These are phyloP conservation scores for Apamea anceps DNA, from an alignment of 2,888 invertebrate genomes.

Conservation along the genomic window DNA sequence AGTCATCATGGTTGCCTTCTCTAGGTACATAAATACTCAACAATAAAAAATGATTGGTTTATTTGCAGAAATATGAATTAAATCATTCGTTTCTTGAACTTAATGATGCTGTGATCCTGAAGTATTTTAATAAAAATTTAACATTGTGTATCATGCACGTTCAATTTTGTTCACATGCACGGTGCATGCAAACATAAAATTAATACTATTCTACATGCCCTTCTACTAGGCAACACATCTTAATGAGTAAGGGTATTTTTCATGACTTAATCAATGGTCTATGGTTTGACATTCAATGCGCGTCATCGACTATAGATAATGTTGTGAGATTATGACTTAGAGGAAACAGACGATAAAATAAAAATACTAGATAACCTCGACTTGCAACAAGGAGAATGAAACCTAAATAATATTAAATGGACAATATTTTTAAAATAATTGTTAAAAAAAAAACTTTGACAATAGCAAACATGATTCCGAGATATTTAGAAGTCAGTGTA, in stretches of 20 bases:
- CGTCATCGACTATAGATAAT: slow-evolving; percentile 35
- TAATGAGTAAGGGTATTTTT: slow-evolving; percentile 43
- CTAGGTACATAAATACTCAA: background rate
- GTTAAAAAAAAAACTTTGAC: background rate
- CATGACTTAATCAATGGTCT: slow-evolving; percentile 51
- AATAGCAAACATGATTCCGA: background rate
- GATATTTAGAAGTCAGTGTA: background rate
- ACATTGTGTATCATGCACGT: background rate
- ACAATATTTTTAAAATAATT: background rate
- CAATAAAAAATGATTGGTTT: background rate
- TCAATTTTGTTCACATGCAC: background rate
- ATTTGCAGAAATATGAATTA: background rate
- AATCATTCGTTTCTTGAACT: background rate
- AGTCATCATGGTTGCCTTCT: background rate
- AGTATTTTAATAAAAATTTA: background rate
- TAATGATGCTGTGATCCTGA: background rate
- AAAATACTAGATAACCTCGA: slow-evolving; percentile 49
- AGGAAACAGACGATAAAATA: slow-evolving; percentile 57
- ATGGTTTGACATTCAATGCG: slow-evolving; percentile 42
- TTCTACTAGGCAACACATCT: slow-evolving; percentile 10
- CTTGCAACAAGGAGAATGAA: slow-evolving; percentile 12
- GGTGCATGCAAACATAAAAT: background rate
- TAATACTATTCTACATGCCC: background rate
- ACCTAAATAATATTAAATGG: slow-evolving; percentile 1
- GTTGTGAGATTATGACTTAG: slow-evolving; percentile 46